These are phyloP conservation scores for Bubo blakistoni DNA, from an alignment of 2,113 vertebrate species.

Conservation along the genomic window DNA sequence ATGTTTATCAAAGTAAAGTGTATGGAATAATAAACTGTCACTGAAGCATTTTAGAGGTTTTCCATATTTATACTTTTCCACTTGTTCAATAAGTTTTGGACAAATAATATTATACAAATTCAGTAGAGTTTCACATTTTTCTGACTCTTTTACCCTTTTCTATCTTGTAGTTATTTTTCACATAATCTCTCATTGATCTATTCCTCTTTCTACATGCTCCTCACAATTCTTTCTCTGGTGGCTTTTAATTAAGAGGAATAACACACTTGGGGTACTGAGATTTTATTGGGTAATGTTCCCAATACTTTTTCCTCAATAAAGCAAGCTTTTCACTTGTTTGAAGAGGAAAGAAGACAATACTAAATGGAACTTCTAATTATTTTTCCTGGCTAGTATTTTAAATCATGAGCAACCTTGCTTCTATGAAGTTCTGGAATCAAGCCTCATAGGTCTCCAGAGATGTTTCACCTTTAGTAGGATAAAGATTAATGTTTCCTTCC, in stretches of 20 bases:
- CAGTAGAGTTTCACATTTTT: background rate
- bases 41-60: background rate
- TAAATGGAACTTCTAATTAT: background rate
- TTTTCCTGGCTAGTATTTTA: background rate
- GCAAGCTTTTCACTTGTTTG: background rate
- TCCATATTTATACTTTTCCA: background rate
- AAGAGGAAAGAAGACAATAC: background rate
- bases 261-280: background rate
- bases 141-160: background rate
- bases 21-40: background rate
- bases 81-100: background rate
- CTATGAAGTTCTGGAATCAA: background rate
- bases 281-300: background rate
- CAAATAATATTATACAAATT: background rate
- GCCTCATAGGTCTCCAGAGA: background rate
- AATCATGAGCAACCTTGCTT: background rate
- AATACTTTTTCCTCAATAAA: background rate
- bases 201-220: background rate
- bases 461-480: background rate
- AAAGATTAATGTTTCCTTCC: background rate
- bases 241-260: background rate
- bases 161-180: background rate
- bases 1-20: background rate
- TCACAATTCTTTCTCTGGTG: background rate
- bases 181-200: background rate